These are phyloP conservation scores for Danaus plexippus DNA, from an alignment of 1,140 invertebrate species.

Conservation along the genomic window DNA sequence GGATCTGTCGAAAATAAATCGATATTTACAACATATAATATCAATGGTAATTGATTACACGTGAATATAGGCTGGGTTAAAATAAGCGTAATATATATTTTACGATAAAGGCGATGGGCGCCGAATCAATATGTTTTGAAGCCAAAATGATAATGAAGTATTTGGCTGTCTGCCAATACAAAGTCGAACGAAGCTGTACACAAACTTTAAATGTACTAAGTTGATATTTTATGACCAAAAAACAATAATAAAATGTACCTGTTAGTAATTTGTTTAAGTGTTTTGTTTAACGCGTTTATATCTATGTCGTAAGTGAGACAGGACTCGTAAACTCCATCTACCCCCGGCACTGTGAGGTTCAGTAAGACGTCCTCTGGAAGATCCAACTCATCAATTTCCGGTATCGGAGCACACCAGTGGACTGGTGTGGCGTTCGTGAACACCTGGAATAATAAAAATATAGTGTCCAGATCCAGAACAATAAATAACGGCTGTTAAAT, in stretches of 20 bases:
- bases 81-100: too few relatives aligned
- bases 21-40: too few relatives aligned
- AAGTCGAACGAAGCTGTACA: constrained; percentile 2
- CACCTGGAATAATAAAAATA: constrained; percentile 65
- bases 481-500: background rate
- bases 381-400: constrained; percentile 69
- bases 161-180: constrained; percentile 8
- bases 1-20: too few relatives aligned
- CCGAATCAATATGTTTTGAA: too few relatives aligned
- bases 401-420: constrained; percentile 78
- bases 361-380: constrained; percentile 72
- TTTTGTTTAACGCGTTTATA: constrained; percentile 42
- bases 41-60: too few relatives aligned
- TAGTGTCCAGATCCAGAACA: too few relatives aligned
- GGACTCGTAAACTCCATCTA: constrained; percentile 68
- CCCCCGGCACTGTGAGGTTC: constrained; percentile 71
- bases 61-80: too few relatives aligned
- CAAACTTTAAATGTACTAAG: constrained; percentile 10
- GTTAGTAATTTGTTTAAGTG: constrained; percentile 6
- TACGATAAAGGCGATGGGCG: too few relatives aligned
- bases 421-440: constrained; percentile 80
- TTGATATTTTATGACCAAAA: too few relatives aligned
- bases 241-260: too few relatives aligned
- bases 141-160: constrained; percentile 2
- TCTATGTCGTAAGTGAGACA: constrained; percentile 84